phyloP scores from a whole-genome alignment of 2,888 invertebrate genomes.

The Nomada fabriciana region DNA sequence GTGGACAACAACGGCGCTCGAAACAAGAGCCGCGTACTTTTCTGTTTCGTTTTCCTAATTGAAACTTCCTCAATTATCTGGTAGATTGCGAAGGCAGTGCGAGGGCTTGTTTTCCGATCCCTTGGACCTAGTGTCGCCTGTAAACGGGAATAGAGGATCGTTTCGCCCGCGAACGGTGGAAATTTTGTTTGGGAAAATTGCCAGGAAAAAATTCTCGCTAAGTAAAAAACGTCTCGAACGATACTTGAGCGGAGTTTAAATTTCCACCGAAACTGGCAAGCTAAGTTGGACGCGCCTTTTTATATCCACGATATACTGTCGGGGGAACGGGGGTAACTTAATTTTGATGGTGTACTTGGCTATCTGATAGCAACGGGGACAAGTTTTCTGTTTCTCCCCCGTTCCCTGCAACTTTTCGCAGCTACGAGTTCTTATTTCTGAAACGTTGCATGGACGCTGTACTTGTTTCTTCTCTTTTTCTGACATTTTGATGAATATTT shows the following conservation, averaged over 20 bases:
- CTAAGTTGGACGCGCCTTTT: constrained; percentile 2
- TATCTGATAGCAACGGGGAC: constrained; percentile 6
- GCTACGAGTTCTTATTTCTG: constrained; percentile 1
- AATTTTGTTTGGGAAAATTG: not conserved
- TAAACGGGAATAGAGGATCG: not conserved
- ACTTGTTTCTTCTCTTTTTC: not conserved
- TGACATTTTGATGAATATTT: constrained; percentile 7
- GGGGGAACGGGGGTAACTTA: not conserved
- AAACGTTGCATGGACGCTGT: not conserved
- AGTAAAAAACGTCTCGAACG: too few species aligned
- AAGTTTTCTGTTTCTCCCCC: constrained; percentile 14
- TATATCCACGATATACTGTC: not conserved
- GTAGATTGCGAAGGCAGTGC: constrained; percentile 11
- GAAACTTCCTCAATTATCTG: constrained; percentile 36
- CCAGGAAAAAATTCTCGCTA: not conserved
- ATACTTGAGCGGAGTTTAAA: too few species aligned
- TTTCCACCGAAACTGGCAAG: too few species aligned
- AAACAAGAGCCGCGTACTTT: constrained; percentile 29
- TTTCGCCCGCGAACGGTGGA: not conserved
- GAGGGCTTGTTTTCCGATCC: constrained; percentile 11
- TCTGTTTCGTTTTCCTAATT: constrained; percentile 34
- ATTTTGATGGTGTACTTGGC: constrained; percentile 12
- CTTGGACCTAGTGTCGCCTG: not conserved
- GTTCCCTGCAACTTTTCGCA: not conserved
- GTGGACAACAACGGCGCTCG: constrained; percentile 14